phyloP scores from a whole-genome alignment of 37 sponge, comb jelly and placozoan genomes.

The Diacarnus erythraeanus region DNA sequence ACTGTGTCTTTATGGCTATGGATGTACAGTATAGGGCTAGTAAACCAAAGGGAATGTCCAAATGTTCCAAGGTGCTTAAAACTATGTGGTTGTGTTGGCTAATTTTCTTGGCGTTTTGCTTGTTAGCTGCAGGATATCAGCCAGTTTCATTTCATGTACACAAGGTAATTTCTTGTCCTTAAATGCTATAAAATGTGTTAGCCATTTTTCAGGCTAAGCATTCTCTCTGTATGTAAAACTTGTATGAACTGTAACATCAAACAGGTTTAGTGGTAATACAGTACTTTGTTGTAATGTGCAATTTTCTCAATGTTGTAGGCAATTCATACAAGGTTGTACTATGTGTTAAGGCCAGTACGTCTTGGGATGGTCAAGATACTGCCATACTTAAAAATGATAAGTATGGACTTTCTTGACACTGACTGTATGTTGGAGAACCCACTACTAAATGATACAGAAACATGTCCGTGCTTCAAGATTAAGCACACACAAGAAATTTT shows the following conservation, averaged over 20 bases:
- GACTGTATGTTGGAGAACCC: slow-evolving; percentile 15
- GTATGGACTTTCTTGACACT: slow-evolving; percentile 4
- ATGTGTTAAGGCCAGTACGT: not conserved
- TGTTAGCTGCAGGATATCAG: not conserved
- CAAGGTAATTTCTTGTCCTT: slow-evolving; percentile 18
- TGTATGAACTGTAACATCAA: not conserved
- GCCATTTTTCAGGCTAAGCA: not conserved
- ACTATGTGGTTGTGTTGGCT: not conserved
- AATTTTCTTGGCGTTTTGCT: not conserved
- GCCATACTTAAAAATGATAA: not conserved
- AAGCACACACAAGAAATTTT: not conserved
- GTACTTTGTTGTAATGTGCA: not conserved
- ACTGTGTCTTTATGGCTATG: not conserved
- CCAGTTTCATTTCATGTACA: not conserved
- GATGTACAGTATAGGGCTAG: not conserved
- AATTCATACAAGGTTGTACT: not conserved
- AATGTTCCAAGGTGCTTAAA: not conserved
- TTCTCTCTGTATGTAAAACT: not conserved
- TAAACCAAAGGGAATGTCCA: not conserved
- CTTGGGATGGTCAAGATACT: not conserved
- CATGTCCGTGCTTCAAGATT: slow-evolving; percentile 8
- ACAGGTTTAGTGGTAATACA: not conserved
- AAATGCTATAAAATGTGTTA: not conserved
- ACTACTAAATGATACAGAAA: not conserved
- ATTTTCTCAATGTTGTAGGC: not conserved